Base-by-base conservation (phyloP, 2,113 vertebrate genomes). In the Oncorhynchus nerka region DNA sequence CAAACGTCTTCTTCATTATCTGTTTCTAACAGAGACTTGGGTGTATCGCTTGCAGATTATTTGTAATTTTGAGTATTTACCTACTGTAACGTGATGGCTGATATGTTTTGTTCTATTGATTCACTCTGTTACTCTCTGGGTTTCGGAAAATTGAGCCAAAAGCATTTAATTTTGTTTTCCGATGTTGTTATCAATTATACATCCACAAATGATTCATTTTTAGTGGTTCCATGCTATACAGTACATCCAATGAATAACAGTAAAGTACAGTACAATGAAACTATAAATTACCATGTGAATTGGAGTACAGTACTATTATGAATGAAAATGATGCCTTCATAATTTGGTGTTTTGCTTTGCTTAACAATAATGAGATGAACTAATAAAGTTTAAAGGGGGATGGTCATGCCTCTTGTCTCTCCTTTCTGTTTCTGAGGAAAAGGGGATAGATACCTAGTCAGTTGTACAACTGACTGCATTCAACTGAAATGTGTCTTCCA, bases 321-420 rank as follows among this genome's bases (percentile, higher is more conserved):
- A 91, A 86, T 86, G 83, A 93, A 92, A 45, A 89, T 74, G 87
- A 92, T 92, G 91, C 93, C 94, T 94, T 94, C 94, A 94, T 93
- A 89, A 87, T 91, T 92, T 90, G 91, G 92, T 94, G 93, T 94
- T 93, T 55, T 94, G 94, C 93, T 93, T 94, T 94, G 92, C 92
- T 93, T 90, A 93, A 91, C 86, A 92, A 89, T 90, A 91, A 92
- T 79, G 88, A 85, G 87, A 92, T 83, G 75, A 79, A 90, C 87
- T 87, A 93, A 94, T 93, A 93, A 94, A 92, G 84, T 83, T 87
- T 88, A 85, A 88, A 88, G 68, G 85, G 81, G 81, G 88, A 73
- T 73, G 85, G 77, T 81, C 80, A 70, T 66, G 88, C 84, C 86
- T 87, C 83, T 68, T 71, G 83, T 78, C 81, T 76, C 48, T n/a